Evolutionary conservation across 1,140 invertebrate genomes (phyloP), one percentile per base, ranked within the genome.

Genomic region (Neodiprion pinetum): DNA sequence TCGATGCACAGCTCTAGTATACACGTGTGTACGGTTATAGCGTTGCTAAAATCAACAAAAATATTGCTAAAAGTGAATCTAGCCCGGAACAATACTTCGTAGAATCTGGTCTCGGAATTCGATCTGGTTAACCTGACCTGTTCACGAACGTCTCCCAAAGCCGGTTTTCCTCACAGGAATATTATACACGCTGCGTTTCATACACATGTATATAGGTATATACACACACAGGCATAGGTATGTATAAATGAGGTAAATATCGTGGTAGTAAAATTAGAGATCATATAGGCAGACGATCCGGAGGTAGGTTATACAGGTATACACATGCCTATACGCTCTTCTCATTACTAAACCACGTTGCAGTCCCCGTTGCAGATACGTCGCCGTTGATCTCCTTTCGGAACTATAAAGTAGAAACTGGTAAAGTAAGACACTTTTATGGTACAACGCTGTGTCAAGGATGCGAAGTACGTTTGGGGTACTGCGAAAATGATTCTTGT

Each of bases 81-180:
- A 61, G 53, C 53, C 53, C 53, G 53, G 53, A 61, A 61, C 53
- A 8, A 40, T 40, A 73, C 80, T 82, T 82, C 80, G 76, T 77
- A 75, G 84, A 85, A 86, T 84, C 82, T 80, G 83, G 84, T 85
- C 82, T 84, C 79, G 83, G 80, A 81, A 84, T 84, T 83, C 78
- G 77, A 84, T 85, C 81, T 82, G 83, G 83, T 85, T 85, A 80
- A 82, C 78, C 76, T 82, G 83, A 85, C 81, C 77, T 78, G 79
- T 73, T 80, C 73, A 70, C 67, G 53, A 68, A 48, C 28, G 72
- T 74, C 47, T 65, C 71, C 72, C 40, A 61, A 21, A 81, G 83
- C 83, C 83, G 83, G 84, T 85, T 86, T 84, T 40, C 28, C 71
- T 75, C 76, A 77, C 80, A 78, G 74, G 77, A 80, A 79, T 80